Percentiles rank a stretch among this genome's conserved stretches.
Conservation (phyloP, 2,888 invertebrate genomes). For the Agapetus fuscipes region DNA sequence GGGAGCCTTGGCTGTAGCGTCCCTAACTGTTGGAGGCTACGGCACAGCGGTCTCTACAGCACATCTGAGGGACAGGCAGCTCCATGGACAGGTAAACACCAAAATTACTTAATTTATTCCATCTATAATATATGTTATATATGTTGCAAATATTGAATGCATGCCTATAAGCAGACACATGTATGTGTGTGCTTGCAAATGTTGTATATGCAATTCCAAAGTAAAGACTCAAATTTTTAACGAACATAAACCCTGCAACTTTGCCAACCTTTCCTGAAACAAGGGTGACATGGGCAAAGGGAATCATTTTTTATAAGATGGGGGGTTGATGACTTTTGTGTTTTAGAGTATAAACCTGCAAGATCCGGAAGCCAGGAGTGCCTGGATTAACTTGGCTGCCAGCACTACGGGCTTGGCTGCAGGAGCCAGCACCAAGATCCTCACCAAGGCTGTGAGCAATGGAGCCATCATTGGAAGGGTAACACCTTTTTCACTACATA, state of each 20-base stretch:
- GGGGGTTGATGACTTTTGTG: too few species aligned
- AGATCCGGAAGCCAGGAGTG: slow-evolving; percentile 48
- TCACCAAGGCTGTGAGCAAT: slow-evolving; percentile 38
- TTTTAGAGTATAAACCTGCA: slow-evolving; percentile 41
- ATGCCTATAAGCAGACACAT: too few species aligned
- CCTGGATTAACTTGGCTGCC: slow-evolving; percentile 49
- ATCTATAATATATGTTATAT: background rate
- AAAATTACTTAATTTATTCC: slow-evolving; percentile 1
- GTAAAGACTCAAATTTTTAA: too few species aligned
- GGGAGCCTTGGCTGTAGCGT: slow-evolving; percentile 36
- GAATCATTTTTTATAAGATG: too few species aligned
- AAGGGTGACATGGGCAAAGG: too few species aligned
- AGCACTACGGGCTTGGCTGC: slow-evolving; percentile 46
- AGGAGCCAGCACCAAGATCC: slow-evolving; percentile 40
- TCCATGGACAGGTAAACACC: slow-evolving; percentile 40
- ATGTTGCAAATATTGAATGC: too few species aligned
- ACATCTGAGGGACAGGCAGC: slow-evolving; percentile 38
- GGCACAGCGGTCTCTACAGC: slow-evolving; percentile 42
- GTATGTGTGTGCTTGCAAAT: too few species aligned
- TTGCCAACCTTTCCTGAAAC: too few species aligned
- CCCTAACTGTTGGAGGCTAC: slow-evolving; percentile 41
- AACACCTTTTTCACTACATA: slow-evolving; percentile 11
- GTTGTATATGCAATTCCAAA: too few species aligned
- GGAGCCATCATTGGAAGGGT: slow-evolving; percentile 43
- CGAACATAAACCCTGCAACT: too few species aligned